Percentiles rank a stretch among this genome's conserved stretches.
phyloP scores from a whole-genome alignment of 2,113 vertebrate genomes.

The Cynocephalus volans region DNA sequence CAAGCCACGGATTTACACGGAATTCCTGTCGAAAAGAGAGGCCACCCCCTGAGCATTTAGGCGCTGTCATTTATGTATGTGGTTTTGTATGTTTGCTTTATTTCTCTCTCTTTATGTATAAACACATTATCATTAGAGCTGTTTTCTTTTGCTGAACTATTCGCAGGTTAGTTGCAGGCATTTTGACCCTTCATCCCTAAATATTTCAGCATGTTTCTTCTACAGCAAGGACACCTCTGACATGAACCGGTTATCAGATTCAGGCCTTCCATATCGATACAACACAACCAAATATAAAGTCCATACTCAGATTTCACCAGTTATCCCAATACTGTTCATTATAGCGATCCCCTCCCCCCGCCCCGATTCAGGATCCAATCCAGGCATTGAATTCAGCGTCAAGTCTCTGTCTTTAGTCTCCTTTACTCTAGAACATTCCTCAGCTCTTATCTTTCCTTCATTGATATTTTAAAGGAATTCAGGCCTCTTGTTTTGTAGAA shows the following conservation, averaged over 20 bases:
- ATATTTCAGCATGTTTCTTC: not conserved
- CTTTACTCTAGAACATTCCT: constrained; percentile 7
- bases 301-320: not conserved
- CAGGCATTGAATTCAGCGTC: accelerated
- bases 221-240: not conserved
- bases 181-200: not conserved
- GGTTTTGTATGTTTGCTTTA: not conserved
- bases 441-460: not conserved
- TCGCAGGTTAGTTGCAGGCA: not conserved
- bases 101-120: not conserved
- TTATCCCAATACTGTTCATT: not conserved
- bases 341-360: accelerated
- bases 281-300: not conserved
- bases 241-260: not conserved
- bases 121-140: too few species aligned
- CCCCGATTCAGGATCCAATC: not conserved
- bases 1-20: accelerated
- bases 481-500: not conserved
- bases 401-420: not conserved
- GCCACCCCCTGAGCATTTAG: not conserved
- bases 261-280: not conserved
- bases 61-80: not conserved
- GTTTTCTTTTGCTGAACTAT: not conserved
- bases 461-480: not conserved
- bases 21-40: not conserved